A percentile compares a stretch with the other conserved stretches of the same genome.
Conservation (phyloP, 2,888 invertebrate genomes). For the Auanema freiburgensis region DNA sequence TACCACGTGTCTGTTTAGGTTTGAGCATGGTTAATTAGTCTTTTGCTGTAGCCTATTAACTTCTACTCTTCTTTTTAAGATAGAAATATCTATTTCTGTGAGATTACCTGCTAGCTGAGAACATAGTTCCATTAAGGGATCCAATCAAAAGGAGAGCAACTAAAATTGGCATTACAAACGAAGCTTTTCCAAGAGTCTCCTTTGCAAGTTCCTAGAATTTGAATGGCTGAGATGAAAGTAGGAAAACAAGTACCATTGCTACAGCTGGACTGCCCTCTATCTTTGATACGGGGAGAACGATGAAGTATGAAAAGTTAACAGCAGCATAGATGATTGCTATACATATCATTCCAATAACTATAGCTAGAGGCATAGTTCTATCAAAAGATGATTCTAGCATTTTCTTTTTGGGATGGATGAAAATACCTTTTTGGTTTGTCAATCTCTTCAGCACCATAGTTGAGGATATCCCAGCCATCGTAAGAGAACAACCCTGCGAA, state of each 20-base stretch:
- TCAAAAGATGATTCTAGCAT: slow-evolving; percentile 8
- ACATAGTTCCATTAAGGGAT: slow-evolving; percentile 57
- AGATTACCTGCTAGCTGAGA: slow-evolving; percentile 52
- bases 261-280: slow-evolving; percentile 50
- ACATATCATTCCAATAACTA: slow-evolving; percentile 57
- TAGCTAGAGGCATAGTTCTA: slow-evolving; percentile 60
- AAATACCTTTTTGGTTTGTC: slow-evolving; percentile 53
- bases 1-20: too few relatives aligned
- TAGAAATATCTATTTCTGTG: slow-evolving; percentile 5
- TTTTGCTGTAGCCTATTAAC: too few relatives aligned
- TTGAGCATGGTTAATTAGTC: too few relatives aligned
- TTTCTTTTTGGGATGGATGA: not conserved
- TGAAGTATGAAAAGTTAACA: slow-evolving; percentile 57
- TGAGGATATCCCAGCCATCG: slow-evolving; percentile 63
- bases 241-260: slow-evolving; percentile 39
- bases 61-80: too few relatives aligned
- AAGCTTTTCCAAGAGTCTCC: slow-evolving; percentile 47
- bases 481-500: slow-evolving; percentile 56
- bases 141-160: slow-evolving; percentile 59
- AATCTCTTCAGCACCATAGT: slow-evolving; percentile 60
- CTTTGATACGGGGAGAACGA: slow-evolving; percentile 45
- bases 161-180: slow-evolving; percentile 55
- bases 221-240: not conserved
- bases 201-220: slow-evolving; percentile 50
- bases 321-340: slow-evolving; percentile 53